phyloP scores from a whole-genome alignment of 2,113 vertebrate species.

The Rynchops niger region DNA sequence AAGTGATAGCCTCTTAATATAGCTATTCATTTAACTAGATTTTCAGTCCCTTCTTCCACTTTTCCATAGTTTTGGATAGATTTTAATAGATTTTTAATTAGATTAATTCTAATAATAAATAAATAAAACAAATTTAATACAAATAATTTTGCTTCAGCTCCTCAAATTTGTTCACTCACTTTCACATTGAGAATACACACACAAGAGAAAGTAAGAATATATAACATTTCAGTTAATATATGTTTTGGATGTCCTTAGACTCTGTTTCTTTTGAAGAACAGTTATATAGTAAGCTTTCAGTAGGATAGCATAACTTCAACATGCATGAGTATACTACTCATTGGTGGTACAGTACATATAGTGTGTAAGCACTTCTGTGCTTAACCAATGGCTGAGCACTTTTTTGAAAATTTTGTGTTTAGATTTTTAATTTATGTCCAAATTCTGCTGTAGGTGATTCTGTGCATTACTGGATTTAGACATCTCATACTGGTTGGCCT shows the following conservation, averaged over 20 bases:
- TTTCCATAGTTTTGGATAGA: neutral
- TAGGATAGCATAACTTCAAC: neutral
- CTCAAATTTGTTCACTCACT: neutral
- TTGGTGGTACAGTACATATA: neutral
- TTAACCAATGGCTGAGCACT: neutral
- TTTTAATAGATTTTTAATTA: neutral
- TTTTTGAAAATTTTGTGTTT: neutral
- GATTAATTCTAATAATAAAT: neutral
- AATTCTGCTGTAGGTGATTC: neutral
- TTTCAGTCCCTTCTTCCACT: neutral
- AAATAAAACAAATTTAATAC: neutral
- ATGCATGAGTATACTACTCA: neutral
- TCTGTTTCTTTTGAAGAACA: neutral
- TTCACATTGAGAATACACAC: neutral
- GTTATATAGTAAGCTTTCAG: neutral
- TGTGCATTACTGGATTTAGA: neutral
- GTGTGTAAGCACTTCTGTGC: neutral
- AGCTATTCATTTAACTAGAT: neutral
- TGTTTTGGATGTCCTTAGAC: neutral
- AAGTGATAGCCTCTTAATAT: neutral
- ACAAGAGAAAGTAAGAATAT: neutral
- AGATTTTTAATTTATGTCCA: neutral
- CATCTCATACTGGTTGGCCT: neutral
- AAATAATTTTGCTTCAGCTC: neutral
- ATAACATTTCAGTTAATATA: neutral